Conservation (phyloP, 2,888 invertebrate genomes). For the Pseudeuparius sepicola region DNA sequence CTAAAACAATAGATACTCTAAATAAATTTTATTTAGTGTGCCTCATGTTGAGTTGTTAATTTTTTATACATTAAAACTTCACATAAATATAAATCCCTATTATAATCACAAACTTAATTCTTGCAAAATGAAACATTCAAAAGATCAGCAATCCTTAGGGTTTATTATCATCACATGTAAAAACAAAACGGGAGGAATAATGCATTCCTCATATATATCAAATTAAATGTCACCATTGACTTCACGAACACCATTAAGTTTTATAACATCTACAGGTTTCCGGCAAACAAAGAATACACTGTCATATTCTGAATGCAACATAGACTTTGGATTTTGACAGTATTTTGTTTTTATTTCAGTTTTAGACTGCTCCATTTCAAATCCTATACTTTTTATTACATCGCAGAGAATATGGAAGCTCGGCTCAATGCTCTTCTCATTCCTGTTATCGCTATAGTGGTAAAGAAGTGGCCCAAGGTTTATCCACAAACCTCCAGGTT, state of each 20-base stretch:
- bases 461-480: constrained; percentile 89
- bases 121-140: background rate
- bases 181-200: background rate
- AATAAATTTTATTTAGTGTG: too few species aligned
- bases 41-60: too few species aligned
- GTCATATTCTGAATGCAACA: constrained; percentile 87
- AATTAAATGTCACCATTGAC: too few species aligned
- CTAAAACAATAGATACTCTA: too few species aligned
- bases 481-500: constrained; percentile 83
- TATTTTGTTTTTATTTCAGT: constrained; percentile 76
- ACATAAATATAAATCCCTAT: too few species aligned
- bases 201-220: too few species aligned
- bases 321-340: constrained; percentile 84
- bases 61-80: too few species aligned
- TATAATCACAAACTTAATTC: background rate
- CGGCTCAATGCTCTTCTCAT: constrained; percentile 86
- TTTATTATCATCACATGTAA: background rate
- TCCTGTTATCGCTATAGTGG: constrained; percentile 76
- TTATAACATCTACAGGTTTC: constrained; percentile 48
- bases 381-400: constrained; percentile 78
- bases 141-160: background rate
- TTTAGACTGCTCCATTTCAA: constrained; percentile 70
- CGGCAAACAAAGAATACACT: constrained; percentile 88
- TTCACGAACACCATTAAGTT: constrained; percentile 2
- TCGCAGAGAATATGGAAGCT: constrained; percentile 59